Conservation (phyloP, 2,113 vertebrate species). For the Scalopus aquaticus region DNA sequence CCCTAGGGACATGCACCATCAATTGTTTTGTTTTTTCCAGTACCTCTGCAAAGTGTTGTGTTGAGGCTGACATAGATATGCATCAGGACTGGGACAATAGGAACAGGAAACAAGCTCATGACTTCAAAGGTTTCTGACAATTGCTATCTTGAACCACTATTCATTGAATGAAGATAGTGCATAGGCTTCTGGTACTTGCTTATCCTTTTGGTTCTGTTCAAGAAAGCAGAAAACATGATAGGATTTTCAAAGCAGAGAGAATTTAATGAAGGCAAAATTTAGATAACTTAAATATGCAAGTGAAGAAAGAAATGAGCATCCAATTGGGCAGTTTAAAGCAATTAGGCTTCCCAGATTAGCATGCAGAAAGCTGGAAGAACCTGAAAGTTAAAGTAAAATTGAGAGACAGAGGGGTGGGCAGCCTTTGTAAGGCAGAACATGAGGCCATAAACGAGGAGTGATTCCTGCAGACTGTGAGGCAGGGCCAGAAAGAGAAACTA, state of each 20-base stretch:
- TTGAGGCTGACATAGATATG: not conserved
- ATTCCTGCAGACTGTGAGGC: not conserved
- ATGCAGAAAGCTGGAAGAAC: not conserved
- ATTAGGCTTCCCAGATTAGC: not conserved
- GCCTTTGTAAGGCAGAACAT: not conserved
- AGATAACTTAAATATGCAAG: not conserved
- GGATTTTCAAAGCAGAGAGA: not conserved
- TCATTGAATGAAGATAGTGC: not conserved
- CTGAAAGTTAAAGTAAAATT: not conserved
- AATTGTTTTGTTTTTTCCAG: not conserved
- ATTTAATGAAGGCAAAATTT: not conserved
- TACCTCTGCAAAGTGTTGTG: not conserved
- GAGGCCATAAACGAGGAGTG: not conserved
- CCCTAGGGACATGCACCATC: accelerated
- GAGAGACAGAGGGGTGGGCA: accelerated
- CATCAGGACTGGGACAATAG: accelerated
- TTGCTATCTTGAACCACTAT: not conserved
- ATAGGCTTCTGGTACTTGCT: not conserved
- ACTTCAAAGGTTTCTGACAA: not conserved
- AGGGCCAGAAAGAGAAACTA: not conserved
- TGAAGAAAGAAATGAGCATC: not conserved
- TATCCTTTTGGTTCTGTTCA: not conserved
- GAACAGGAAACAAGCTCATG: not conserved
- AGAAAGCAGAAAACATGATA: not conserved
- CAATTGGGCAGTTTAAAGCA: not conserved